phyloP scores from a whole-genome alignment of 2,888 invertebrate genomes.

The Hermaeophaga mercurialis region DNA sequence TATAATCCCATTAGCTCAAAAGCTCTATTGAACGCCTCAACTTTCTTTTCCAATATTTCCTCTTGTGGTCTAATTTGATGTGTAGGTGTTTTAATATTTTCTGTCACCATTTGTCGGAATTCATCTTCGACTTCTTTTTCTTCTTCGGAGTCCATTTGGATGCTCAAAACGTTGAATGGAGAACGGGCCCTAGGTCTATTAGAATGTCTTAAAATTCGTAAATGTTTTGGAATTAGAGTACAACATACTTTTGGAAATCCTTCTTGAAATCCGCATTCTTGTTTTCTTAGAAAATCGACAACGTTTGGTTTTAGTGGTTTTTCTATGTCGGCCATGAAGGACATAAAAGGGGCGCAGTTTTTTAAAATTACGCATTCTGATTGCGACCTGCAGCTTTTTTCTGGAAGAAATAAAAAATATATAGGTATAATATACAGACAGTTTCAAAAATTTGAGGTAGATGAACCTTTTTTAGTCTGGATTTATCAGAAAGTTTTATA shows the following conservation, averaged over 20 bases:
- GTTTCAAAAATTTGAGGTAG: too few species aligned
- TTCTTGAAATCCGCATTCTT: slow-evolving; percentile 46
- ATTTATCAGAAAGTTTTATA: too few species aligned
- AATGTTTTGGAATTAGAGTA: slow-evolving; percentile 30
- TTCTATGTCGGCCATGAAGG: slow-evolving; percentile 28
- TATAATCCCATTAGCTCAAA: slow-evolving; percentile 25
- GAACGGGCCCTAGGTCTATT: slow-evolving; percentile 10
- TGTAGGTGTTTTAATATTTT: not conserved
- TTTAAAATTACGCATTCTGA: slow-evolving; percentile 33
- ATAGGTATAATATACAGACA: too few species aligned
- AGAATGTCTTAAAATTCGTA: slow-evolving; percentile 12
- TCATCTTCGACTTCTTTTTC: not conserved
- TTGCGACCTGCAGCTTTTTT: too few species aligned
- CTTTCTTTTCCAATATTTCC: slow-evolving; percentile 30
- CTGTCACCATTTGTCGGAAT: not conserved
- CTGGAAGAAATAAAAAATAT: too few species aligned
- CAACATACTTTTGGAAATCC: slow-evolving; percentile 47
- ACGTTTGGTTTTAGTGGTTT: slow-evolving; percentile 39
- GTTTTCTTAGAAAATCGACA: slow-evolving; percentile 40
- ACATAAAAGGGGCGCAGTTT: slow-evolving; percentile 38
- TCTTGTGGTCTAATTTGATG: not conserved
- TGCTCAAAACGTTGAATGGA: not conserved
- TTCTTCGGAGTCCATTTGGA: not conserved
- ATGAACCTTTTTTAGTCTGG: too few species aligned
- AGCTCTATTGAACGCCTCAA: too few species aligned